Evolutionary conservation across 2,888 invertebrate genomes (phyloP).

Genomic region (Pristionchus arcanus): DNA sequence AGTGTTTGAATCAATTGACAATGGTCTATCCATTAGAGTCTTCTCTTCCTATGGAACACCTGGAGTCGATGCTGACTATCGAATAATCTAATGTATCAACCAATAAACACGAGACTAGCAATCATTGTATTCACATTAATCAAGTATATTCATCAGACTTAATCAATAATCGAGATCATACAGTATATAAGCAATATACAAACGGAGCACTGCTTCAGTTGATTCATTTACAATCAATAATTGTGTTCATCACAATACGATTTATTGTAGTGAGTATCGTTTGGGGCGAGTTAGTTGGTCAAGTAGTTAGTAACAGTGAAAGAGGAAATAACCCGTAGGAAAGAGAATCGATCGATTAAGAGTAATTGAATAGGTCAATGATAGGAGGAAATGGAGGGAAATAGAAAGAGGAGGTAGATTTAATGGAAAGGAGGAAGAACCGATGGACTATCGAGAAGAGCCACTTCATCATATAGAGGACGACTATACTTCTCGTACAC

Average conservation of each 20-base stretch:
- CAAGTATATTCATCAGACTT: conserved; percentile 14
- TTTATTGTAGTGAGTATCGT: conserved; percentile 40
- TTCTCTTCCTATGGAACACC: background rate
- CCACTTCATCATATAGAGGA: background rate
- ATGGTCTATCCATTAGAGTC: background rate
- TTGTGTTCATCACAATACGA: conserved; percentile 12
- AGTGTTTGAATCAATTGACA: conserved; percentile 2
- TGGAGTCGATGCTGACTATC: conserved; percentile 16
- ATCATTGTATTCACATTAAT: conserved; percentile 21
- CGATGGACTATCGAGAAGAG: background rate
- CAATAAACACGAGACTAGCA: conserved; percentile 2
- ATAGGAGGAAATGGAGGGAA: background rate
- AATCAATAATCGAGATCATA: conserved; percentile 38
- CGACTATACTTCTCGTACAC: conserved; percentile 21
- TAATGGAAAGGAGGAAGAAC: conserved; percentile 6
- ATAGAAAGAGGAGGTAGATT: background rate
- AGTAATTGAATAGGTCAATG: background rate
- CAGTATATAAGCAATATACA: conserved; percentile 35
- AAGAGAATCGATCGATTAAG: background rate
- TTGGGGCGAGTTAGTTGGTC: conserved; percentile 10
- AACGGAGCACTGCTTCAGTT: conserved; percentile 31
- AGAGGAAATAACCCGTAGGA: conserved; percentile 15
- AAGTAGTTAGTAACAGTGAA: conserved; percentile 22
- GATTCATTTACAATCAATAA: conserved; percentile 22
- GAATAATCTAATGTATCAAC: background rate